Base-by-base conservation (phyloP, 1,140 invertebrate species). In the Popillia japonica region DNA sequence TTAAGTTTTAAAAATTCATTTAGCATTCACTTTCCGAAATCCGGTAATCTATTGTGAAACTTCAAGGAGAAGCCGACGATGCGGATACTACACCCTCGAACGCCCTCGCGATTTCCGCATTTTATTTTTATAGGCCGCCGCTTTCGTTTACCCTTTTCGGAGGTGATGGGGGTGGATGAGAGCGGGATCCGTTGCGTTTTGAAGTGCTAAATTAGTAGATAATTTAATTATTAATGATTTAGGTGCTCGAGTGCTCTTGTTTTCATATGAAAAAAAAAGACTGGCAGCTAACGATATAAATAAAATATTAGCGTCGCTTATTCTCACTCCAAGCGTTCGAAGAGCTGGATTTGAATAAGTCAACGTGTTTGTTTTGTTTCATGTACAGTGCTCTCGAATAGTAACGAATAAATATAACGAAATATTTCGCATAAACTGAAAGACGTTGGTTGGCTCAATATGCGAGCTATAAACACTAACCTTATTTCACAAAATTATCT, bases 151-250 rank as follows among this genome's bases (percentile, higher is more conserved):
- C 48, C 48, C 14, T 17, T 55, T 55, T 55, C 14, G 48, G 11
- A 55, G 14, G 6, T 17, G 48, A 17, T 7, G 48, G 14, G 14
- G 11, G 48, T 14, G 48, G 48, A 55, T 55, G 14, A 55, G 4
- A 55, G 14, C 10, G 48, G 14, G 48, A 55, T 55, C 27, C 48
- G 48, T 55, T 55, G 48, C 48, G n/a, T 55, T 55, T 55, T 17
- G 11, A 17, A 55, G 48, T 55, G 14, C 11, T 17, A 55, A 55
- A 55, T 55, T 55, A 55, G 48, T 17, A 17, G 48, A 17, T 55
- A 55, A 55, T 55, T 55, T 55, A 55, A 55, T 55, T 55, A 55
- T 55, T 55, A 55, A 55, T 55, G 48, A 55, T 55, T 55, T 55
- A 14, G 14, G 48, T 55, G 48, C 17, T 55, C 17, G 48, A 55